phyloP scores from a whole-genome alignment of 92 coral and sea anemone species.

The Bergia sp. region DNA sequence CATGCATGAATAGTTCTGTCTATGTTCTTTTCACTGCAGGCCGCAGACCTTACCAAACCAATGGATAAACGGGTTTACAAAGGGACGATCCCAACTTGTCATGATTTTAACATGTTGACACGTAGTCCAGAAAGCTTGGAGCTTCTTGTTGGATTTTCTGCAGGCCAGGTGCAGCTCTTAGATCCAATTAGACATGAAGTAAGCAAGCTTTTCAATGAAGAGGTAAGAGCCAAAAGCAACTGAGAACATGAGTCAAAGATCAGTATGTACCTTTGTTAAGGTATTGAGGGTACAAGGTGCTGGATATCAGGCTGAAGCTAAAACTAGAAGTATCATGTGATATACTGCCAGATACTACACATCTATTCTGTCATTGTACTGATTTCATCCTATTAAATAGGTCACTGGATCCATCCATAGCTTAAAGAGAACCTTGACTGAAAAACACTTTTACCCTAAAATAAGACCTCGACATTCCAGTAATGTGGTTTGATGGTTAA shows the following conservation, averaged over 20 bases:
- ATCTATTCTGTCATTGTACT: too few species aligned
- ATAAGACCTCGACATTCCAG: too few species aligned
- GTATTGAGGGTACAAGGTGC: neutral
- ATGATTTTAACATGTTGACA: slow-evolving; percentile 94
- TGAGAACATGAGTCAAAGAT: neutral
- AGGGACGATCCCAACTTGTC: slow-evolving; percentile 98
- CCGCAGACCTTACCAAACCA: slow-evolving; percentile 97
- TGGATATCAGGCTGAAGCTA: too few species aligned
- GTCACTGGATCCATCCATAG: too few species aligned
- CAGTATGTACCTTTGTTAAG: neutral
- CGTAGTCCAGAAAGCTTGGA: slow-evolving; percentile 92
- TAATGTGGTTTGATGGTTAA: too few species aligned
- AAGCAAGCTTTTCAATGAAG: slow-evolving; percentile 96
- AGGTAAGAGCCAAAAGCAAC: slow-evolving; percentile 58
- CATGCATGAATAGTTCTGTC: neutral
- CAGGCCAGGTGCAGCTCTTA: slow-evolving; percentile 97
- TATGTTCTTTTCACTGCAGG: slow-evolving; percentile 54
- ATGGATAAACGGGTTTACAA: slow-evolving; percentile 95
- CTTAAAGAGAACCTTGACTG: too few species aligned
- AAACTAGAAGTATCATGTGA: too few species aligned
- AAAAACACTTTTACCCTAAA: too few species aligned
- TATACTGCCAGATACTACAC: too few species aligned
- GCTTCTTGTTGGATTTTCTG: slow-evolving; percentile 94
- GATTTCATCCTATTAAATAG: too few species aligned
- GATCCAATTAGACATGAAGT: slow-evolving; percentile 97